phyloP scores from a whole-genome alignment of 1,140 invertebrate species.

The Drosophila oshimai region DNA sequence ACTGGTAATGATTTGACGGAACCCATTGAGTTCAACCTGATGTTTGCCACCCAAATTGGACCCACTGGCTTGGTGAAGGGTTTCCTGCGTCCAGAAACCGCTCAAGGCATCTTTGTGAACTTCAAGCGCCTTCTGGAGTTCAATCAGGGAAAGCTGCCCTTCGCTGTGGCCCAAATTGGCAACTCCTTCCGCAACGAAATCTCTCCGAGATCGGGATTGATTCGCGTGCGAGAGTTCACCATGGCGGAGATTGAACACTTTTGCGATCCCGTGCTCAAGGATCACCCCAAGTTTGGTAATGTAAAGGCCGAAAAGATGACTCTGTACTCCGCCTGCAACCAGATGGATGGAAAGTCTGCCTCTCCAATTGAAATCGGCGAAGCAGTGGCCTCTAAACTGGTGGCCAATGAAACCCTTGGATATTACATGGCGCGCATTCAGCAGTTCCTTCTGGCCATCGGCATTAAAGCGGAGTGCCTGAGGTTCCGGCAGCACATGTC shows the following conservation, averaged over 20 bases:
- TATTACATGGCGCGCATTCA: constrained; percentile 99
- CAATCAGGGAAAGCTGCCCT: constrained; percentile 97
- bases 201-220: constrained; percentile 97
- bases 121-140: constrained; percentile 96
- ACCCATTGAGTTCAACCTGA: constrained; percentile 98
- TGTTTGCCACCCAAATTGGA: constrained; percentile 99
- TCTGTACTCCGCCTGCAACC: constrained; percentile 97
- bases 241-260: constrained; percentile 99
- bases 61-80: constrained; percentile 97
- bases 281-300: constrained; percentile 94
- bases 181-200: constrained; percentile 99
- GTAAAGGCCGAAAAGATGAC: constrained; percentile 89
- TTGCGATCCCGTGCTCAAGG: constrained; percentile 95
- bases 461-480: constrained; percentile 92
- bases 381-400: constrained; percentile 88
- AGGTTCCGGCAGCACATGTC: constrained; percentile 99
- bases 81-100: constrained; percentile 98
- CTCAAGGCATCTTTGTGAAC: constrained; percentile 99
- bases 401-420: constrained; percentile 98
- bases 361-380: constrained; percentile 89
- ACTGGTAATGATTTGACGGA: constrained; percentile 97
- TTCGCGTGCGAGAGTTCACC: constrained; percentile 98
- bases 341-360: constrained; percentile 95
- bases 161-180: constrained; percentile 98
- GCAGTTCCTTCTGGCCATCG: constrained; percentile 93